Conservation (phyloP, 2,888 invertebrate species). For the Smittia sp. region DNA sequence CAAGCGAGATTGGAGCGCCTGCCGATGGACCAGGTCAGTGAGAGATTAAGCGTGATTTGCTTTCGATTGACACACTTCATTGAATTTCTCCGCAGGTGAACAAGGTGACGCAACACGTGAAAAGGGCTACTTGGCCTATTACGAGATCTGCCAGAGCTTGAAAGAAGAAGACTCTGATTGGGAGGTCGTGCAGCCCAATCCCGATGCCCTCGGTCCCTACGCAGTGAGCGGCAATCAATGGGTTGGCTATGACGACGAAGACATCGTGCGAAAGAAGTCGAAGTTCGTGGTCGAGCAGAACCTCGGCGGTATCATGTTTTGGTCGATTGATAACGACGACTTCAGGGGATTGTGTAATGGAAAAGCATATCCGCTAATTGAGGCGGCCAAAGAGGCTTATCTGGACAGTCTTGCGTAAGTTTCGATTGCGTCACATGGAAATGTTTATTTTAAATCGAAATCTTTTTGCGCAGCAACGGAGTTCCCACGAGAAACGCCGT, state of each 20-base stretch:
- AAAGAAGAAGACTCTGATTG: constrained; percentile 68
- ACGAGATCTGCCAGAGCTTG: constrained; percentile 88
- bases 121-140: constrained; percentile 89
- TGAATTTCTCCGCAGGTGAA: constrained; percentile 60
- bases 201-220: constrained; percentile 83
- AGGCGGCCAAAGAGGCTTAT: constrained; percentile 83
- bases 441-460: background rate
- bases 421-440: constrained; percentile 13
- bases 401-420: constrained; percentile 63
- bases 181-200: constrained; percentile 78
- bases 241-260: constrained; percentile 90
- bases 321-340: constrained; percentile 89
- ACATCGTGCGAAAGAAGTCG: constrained; percentile 77
- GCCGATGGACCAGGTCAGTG: constrained; percentile 73
- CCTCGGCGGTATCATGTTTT: constrained; percentile 68
- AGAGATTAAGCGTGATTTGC: background rate
- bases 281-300: constrained; percentile 80
- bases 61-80: background rate
- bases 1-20: constrained; percentile 80
- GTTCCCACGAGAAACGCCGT: constrained; percentile 43
- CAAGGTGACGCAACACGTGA: constrained; percentile 89
- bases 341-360: constrained; percentile 87
- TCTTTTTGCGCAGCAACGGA: constrained; percentile 10
- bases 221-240: constrained; percentile 85
- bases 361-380: constrained; percentile 85